phyloP scores from a whole-genome alignment of 2,797 vertebrate species.

The Oophaga sylvatica region DNA sequence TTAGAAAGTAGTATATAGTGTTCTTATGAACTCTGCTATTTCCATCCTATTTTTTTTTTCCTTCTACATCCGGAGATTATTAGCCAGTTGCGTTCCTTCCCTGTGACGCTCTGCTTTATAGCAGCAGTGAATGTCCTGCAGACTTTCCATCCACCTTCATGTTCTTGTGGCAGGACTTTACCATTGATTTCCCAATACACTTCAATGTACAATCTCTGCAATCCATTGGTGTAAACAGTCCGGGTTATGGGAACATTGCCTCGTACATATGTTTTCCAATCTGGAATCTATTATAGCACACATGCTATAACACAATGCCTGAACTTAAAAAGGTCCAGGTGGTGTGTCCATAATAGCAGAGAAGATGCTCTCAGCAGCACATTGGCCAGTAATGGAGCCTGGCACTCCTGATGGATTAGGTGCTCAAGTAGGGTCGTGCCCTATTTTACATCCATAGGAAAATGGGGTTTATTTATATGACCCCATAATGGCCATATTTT shows the following conservation, averaged over 20 bases:
- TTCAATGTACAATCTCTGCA: not conserved
- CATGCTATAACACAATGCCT: not conserved
- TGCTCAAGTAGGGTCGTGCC: too few species aligned
- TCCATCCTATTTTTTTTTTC: not conserved
- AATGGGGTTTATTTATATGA: too few species aligned
- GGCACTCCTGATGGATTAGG: too few species aligned
- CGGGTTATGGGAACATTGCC: conserved; percentile 10
- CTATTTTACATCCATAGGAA: too few species aligned
- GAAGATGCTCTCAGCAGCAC: not conserved
- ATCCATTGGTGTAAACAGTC: not conserved
- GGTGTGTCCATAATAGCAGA: not conserved
- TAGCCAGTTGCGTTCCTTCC: conserved; percentile 7
- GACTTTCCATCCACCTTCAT: conserved; percentile 4
- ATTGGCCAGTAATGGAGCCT: not conserved
- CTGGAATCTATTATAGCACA: conserved; percentile 23
- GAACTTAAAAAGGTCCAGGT: not conserved
- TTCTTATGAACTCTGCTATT: not conserved
- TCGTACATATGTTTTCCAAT: conserved; percentile 2
- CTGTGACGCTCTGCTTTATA: not conserved
- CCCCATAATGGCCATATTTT: too few species aligned
- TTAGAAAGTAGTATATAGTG: not conserved
- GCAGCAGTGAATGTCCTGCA: conserved; percentile 12
- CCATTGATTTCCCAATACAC: not conserved
- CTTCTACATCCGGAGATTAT: conserved; percentile 20
- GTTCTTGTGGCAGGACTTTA: not conserved